These are phyloP conservation scores for Phalacrocorax aristotelis DNA, from an alignment of 2,113 vertebrate genomes.

Conservation along the genomic window DNA sequence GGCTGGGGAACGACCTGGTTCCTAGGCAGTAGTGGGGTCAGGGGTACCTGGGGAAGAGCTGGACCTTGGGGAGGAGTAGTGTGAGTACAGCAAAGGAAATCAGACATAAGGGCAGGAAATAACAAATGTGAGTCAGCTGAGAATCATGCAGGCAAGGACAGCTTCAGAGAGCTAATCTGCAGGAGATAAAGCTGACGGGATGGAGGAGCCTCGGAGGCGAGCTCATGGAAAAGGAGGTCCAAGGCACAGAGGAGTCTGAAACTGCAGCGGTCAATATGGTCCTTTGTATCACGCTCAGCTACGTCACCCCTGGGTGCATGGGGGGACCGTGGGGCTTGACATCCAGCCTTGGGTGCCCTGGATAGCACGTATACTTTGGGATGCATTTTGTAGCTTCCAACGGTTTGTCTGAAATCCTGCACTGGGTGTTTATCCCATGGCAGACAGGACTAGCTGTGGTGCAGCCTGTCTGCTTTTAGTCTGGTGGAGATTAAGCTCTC, in stretches of 20 bases:
- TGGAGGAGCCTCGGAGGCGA: background rate
- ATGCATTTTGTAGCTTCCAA: background rate
- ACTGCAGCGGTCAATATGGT: rapidly evolving
- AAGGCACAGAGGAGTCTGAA: background rate
- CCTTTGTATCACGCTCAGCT: background rate
- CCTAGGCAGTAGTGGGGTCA: background rate
- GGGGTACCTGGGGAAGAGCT: background rate
- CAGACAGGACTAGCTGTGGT: background rate
- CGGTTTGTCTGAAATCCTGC: background rate
- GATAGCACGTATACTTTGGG: background rate
- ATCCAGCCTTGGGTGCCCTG: background rate
- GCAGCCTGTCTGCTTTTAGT: conserved; percentile 44
- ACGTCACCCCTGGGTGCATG: background rate
- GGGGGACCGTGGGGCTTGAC: rapidly evolving
- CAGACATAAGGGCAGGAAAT: conserved; percentile 45
- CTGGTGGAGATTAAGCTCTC: conserved; percentile 47
- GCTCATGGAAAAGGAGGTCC: background rate
- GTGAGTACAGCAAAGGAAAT: background rate
- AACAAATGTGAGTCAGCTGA: conserved; percentile 31
- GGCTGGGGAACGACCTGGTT: rapidly evolving
- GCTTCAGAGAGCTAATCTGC: background rate
- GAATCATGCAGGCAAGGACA: background rate
- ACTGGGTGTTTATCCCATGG: conserved; percentile 7
- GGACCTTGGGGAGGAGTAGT: background rate
- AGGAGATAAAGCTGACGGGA: background rate